Evolutionary conservation across 2,797 vertebrate genomes (phyloP).

Genomic region (Gallinago stenura): DNA sequence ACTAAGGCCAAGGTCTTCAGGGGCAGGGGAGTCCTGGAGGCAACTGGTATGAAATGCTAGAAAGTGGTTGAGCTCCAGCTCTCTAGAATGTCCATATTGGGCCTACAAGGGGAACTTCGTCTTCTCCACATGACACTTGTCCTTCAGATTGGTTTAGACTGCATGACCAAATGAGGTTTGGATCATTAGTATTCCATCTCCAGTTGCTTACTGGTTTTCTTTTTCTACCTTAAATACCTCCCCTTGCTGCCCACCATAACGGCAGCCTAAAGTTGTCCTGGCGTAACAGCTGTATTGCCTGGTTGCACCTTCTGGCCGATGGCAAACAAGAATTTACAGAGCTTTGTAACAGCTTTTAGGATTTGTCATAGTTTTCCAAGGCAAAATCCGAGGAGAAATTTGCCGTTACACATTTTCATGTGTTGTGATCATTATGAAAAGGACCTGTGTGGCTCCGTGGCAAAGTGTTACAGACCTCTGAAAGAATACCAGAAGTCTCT

Average conservation of each 20-base stretch:
- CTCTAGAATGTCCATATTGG: not conserved
- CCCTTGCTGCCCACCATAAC: not conserved
- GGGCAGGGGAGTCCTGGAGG: not conserved
- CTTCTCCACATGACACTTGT: fast-evolving
- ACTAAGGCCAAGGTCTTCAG: not conserved
- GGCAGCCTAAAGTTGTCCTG: not conserved
- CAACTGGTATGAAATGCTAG: not conserved
- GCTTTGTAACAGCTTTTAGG: not conserved
- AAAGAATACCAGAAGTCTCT: not conserved
- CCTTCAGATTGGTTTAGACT: not conserved
- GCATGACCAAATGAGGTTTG: not conserved
- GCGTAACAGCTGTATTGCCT: not conserved
- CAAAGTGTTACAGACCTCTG: not conserved
- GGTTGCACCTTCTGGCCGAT: not conserved
- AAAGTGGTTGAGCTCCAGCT: not conserved
- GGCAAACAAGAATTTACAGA: not conserved
- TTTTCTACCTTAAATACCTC: not conserved
- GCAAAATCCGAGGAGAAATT: not conserved
- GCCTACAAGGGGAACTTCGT: not conserved
- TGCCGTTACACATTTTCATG: fast-evolving
- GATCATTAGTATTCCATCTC: not conserved
- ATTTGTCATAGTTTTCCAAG: not conserved
- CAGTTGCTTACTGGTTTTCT: not conserved
- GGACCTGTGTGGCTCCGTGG: not conserved
- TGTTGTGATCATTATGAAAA: not conserved